Conservation (phyloP, 2,113 vertebrate genomes). For the Sitta europaea region DNA sequence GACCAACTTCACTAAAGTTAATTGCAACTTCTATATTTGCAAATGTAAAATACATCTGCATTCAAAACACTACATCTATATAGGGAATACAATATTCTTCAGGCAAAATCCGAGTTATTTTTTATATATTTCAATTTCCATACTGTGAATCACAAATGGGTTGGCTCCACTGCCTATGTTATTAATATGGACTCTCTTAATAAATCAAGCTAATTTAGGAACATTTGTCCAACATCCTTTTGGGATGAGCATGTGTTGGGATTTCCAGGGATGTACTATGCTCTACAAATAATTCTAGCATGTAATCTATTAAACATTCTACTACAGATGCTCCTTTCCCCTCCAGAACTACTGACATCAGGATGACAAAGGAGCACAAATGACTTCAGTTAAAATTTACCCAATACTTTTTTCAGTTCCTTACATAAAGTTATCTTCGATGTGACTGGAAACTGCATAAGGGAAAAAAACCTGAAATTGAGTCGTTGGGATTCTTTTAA, state of each 20-base stretch:
- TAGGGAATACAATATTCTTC: not conserved
- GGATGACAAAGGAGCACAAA: not conserved
- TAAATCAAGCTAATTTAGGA: not conserved
- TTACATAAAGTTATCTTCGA: not conserved
- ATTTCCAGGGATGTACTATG: not conserved
- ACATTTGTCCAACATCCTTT: not conserved
- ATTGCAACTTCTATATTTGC: not conserved
- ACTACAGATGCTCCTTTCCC: not conserved
- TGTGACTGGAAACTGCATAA: not conserved
- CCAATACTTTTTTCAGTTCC: not conserved
- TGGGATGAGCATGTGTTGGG: not conserved
- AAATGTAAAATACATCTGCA: not conserved
- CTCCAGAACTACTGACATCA: not conserved
- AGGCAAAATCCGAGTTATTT: not conserved
- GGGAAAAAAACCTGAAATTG: not conserved
- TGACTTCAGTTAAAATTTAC: not conserved
- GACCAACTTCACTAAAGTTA: not conserved
- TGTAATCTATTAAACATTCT: not conserved
- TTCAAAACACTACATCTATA: not conserved
- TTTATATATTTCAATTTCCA: not conserved
- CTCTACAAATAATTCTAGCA: not conserved
- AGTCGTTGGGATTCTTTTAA: not conserved
- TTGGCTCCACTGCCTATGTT: not conserved
- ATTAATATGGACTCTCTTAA: not conserved
- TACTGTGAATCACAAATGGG: not conserved